These are phyloP conservation scores for Melanocharis versteri DNA, from an alignment of 2,113 vertebrate species.

Conservation along the genomic window DNA sequence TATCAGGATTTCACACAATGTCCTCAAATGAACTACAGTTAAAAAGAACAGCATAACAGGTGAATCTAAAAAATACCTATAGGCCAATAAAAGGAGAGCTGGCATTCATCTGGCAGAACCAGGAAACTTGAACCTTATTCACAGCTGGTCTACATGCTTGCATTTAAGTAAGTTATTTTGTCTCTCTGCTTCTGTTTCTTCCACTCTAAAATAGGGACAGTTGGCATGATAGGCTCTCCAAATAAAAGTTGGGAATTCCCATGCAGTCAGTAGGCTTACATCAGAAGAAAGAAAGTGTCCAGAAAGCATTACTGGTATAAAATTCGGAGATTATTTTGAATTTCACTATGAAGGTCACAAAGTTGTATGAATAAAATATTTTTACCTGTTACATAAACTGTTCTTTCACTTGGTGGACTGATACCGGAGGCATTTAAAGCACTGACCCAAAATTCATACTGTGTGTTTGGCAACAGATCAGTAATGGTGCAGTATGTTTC, in stretches of 20 bases:
- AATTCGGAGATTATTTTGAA: background rate
- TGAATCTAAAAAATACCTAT: background rate
- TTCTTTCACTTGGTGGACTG: constrained; percentile 86
- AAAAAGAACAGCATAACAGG: background rate
- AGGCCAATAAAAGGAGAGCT: background rate
- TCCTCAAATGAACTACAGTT: background rate
- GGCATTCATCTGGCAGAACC: background rate
- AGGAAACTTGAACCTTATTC: background rate
- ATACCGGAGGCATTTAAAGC: constrained; percentile 87
- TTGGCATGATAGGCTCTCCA: background rate
- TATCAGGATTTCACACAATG: background rate
- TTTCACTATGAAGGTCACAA: background rate
- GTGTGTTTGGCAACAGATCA: constrained; percentile 84
- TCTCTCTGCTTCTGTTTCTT: background rate
- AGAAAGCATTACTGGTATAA: background rate
- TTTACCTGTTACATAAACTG: constrained; percentile 90
- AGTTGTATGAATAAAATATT: background rate
- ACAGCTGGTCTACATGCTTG: background rate
- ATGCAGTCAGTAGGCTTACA: background rate
- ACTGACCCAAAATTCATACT: constrained; percentile 94
- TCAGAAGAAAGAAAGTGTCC: background rate
- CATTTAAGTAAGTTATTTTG: background rate
- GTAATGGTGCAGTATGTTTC: constrained; percentile 89
- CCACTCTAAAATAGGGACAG: background rate
- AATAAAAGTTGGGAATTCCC: background rate